These are phyloP conservation scores for Atta colombica DNA, from an alignment of 1,140 invertebrate genomes.

Conservation along the genomic window DNA sequence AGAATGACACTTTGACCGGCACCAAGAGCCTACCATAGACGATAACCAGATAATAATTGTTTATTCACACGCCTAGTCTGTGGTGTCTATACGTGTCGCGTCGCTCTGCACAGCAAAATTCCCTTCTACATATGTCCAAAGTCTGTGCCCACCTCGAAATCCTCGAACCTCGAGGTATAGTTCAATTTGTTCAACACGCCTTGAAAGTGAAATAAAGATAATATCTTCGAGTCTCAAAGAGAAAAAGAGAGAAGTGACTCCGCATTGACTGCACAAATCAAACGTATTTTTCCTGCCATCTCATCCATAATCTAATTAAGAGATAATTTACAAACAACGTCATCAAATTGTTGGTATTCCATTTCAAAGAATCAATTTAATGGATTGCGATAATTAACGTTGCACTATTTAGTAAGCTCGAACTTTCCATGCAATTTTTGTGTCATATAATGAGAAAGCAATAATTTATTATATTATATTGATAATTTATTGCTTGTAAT, in stretches of 20 bases:
- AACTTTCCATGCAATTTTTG: background rate
- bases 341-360: background rate
- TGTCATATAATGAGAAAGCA: background rate
- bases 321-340: background rate
- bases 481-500: background rate
- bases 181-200: background rate
- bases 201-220: background rate
- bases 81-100: slow-evolving; percentile 31
- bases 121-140: slow-evolving; percentile 3
- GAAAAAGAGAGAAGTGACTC: background rate
- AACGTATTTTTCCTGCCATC: background rate
- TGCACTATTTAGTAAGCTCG: background rate
- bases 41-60: slow-evolving; percentile 67
- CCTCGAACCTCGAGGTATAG: too few relatives aligned
- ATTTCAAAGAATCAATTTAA: background rate
- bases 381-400: too few relatives aligned
- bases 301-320: background rate
- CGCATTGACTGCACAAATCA: too few relatives aligned
- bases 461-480: background rate
- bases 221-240: background rate
- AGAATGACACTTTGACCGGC: slow-evolving; percentile 77
- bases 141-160: background rate
- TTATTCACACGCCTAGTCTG: slow-evolving; percentile 49
- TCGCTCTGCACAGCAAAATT: slow-evolving; percentile 28
- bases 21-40: slow-evolving; percentile 17